These are phyloP conservation scores for Drosophila malerkotliana DNA, from an alignment of 1,140 invertebrate species.

Conservation along the genomic window DNA sequence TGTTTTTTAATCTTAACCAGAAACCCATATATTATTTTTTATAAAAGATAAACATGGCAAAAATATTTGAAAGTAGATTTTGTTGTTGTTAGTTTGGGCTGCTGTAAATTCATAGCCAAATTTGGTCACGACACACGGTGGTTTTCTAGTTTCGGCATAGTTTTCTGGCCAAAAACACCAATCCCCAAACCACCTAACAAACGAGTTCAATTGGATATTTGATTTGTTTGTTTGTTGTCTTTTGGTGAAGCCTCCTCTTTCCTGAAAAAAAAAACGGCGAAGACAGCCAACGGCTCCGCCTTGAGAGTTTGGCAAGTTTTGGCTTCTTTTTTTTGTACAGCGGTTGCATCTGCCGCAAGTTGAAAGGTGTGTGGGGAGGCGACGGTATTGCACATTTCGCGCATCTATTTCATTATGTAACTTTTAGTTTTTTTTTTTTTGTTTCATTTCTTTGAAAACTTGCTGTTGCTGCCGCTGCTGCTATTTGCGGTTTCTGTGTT, in stretches of 20 bases:
- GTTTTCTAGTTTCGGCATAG: slow-evolving; percentile 24
- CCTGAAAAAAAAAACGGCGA: slow-evolving; percentile 1
- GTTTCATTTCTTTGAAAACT: slow-evolving; percentile 35
- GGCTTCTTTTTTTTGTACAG: slow-evolving; percentile 32
- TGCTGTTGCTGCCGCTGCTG: slow-evolving; percentile 15
- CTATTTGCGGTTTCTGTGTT: slow-evolving; percentile 51
- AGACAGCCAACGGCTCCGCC: slow-evolving; percentile 36
- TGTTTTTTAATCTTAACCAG: slow-evolving; percentile 24
- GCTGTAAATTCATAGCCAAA: slow-evolving; percentile 54
- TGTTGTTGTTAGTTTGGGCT: slow-evolving; percentile 26
- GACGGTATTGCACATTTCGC: slow-evolving; percentile 73
- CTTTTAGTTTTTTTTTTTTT: slow-evolving; percentile 54
- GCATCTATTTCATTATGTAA: slow-evolving; percentile 81
- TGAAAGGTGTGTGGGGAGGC: slow-evolving; percentile 5
- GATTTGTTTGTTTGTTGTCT: slow-evolving; percentile 43
- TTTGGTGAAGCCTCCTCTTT: not conserved
- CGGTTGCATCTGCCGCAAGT: slow-evolving; percentile 64
- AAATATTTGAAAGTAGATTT: slow-evolving; percentile 61
- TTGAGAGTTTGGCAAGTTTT: slow-evolving; percentile 65
- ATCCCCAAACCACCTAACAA: slow-evolving; percentile 11
- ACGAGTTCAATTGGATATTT: slow-evolving; percentile 71
- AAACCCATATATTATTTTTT: slow-evolving; percentile 22
- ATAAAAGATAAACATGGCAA: slow-evolving; percentile 25
- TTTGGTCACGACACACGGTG: slow-evolving; percentile 63
- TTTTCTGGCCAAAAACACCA: slow-evolving; percentile 23